phyloP scores from a whole-genome alignment of 92 coral and sea anemone species.

The Zoanthus sociatus region DNA sequence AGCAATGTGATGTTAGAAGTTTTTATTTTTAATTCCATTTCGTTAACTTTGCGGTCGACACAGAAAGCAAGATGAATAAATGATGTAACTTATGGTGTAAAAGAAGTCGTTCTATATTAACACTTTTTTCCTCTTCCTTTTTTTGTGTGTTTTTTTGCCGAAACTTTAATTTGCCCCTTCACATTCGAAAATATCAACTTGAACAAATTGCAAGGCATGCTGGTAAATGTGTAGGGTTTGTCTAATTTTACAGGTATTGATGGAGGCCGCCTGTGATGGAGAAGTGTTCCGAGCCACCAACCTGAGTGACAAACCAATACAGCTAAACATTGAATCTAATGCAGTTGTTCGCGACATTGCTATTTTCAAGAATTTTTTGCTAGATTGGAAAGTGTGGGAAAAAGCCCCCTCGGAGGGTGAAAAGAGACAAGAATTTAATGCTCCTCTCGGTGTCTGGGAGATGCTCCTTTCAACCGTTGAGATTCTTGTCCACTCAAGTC shows the following conservation, averaged over 20 bases:
- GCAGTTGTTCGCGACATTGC: constrained; percentile 93
- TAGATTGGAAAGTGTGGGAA: constrained; percentile 97
- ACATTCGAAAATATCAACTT: too few relatives aligned
- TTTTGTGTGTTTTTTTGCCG: too few relatives aligned
- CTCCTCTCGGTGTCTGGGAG: constrained; percentile 84
- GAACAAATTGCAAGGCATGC: too few relatives aligned
- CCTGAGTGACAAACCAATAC: constrained; percentile 86
- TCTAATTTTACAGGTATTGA: constrained; percentile 70
- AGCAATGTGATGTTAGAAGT: too few relatives aligned
- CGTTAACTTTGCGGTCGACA: too few relatives aligned
- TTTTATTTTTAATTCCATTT: too few relatives aligned
- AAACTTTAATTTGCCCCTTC: too few relatives aligned
- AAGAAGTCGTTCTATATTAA: too few relatives aligned
- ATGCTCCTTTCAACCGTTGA: constrained; percentile 92
- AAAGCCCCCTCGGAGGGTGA: constrained; percentile 47
- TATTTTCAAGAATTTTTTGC: constrained; percentile 88
- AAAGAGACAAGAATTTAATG: neutral
- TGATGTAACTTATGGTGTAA: too few relatives aligned
- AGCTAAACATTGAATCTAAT: constrained; percentile 93
- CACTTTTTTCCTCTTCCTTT: too few relatives aligned
- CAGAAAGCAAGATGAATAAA: too few relatives aligned
- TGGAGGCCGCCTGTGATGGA: constrained; percentile 96
- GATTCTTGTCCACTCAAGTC: constrained; percentile 88
- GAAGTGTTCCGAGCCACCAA: constrained; percentile 93
- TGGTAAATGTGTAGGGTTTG: neutral